Conservation (phyloP, 2,113 vertebrate species). For the Megaleporinus macrocephalus region DNA sequence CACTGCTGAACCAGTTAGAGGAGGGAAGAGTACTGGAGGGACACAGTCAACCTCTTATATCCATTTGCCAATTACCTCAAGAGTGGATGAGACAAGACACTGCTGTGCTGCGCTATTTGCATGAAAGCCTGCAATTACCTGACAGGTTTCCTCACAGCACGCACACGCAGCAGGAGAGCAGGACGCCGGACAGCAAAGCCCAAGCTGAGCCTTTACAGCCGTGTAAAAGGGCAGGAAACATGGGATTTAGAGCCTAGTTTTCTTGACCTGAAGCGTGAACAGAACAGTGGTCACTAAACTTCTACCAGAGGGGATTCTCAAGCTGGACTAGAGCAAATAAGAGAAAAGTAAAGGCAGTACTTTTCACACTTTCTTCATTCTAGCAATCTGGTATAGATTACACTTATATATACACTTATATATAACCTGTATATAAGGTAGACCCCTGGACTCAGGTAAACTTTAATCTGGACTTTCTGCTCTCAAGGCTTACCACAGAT, state of each 20-base stretch:
- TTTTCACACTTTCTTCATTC: neutral
- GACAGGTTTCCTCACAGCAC: conserved; percentile 9
- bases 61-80: conserved; percentile 6
- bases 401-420: too few relatives aligned
- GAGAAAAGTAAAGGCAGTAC: neutral
- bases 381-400: too few relatives aligned
- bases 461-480: too few relatives aligned
- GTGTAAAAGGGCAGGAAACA: neutral
- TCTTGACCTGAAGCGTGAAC: neutral
- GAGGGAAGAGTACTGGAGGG: neutral
- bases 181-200: neutral
- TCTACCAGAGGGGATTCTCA: neutral
- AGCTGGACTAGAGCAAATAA: neutral
- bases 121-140: conserved; percentile 17
- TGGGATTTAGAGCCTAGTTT: neutral
- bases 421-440: too few relatives aligned
- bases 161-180: neutral
- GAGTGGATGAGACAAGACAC: neutral
- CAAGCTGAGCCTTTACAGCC: neutral
- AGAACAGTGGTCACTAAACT: neutral
- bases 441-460: too few relatives aligned
- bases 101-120: neutral
- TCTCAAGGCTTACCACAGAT: too few relatives aligned
- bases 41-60: neutral
- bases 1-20: neutral